Percentiles rank a stretch among this genome's conserved stretches.
Conservation (phyloP, 2,113 vertebrate genomes). For the Ancistrus triradiatus region DNA sequence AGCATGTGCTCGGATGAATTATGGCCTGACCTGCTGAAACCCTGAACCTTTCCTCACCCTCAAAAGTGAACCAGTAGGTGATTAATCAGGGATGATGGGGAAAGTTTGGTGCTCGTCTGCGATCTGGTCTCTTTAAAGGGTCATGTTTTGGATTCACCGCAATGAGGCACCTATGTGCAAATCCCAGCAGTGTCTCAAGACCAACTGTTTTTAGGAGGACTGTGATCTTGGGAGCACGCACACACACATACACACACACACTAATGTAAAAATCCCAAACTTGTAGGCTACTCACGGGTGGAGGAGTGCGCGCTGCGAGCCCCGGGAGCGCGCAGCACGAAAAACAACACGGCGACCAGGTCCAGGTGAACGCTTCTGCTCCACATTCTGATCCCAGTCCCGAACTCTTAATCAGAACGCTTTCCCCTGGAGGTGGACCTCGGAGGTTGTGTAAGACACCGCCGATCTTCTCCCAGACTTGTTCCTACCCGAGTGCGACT, state of each 20-base stretch:
- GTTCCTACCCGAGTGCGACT: neutral
- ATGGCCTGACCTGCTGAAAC: conserved; percentile 65
- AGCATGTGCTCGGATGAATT: conserved; percentile 66
- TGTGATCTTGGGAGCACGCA: neutral
- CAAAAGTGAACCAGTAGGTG: neutral
- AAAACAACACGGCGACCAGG: conserved; percentile 55
- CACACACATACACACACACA: neutral
- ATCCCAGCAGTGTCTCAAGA: no score
- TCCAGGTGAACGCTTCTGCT: conserved; percentile 37
- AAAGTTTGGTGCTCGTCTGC: no score
- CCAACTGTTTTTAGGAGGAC: no score
- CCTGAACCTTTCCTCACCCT: conserved; percentile 48
- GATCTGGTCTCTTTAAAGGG: no score
- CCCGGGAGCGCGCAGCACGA: conserved; percentile 62
- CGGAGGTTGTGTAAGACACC: neutral
- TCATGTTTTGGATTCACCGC: no score
- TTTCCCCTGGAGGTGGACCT: neutral
- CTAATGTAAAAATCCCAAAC: neutral
- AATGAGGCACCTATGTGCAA: no score
- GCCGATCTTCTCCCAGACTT: neutral
- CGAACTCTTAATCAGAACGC: neutral
- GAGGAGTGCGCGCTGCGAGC: conserved; percentile 64
- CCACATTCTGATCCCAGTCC: neutral
- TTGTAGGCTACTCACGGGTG: conserved; percentile 67
- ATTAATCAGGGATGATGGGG: no score